These are phyloP conservation scores for Periophthalmus modestus DNA, from an alignment of 2,113 vertebrate species.

Conservation along the genomic window DNA sequence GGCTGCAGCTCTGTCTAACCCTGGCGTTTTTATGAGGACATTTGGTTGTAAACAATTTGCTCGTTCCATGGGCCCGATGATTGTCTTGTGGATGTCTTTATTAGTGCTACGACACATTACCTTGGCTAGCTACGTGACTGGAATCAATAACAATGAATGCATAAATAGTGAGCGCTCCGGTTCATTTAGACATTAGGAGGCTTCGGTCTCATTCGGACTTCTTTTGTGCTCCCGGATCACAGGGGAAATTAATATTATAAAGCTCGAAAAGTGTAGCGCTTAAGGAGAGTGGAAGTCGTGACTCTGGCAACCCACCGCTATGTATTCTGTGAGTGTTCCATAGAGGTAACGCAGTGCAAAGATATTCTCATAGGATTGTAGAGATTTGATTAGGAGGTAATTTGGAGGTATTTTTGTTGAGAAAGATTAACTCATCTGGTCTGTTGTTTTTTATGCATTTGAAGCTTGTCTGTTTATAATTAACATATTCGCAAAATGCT, in stretches of 20 bases:
- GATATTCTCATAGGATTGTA: neutral
- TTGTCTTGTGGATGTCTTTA: constrained; percentile 23
- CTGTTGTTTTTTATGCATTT: neutral
- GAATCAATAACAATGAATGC: constrained; percentile 55
- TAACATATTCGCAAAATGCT: too few species aligned
- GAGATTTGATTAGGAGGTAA: neutral
- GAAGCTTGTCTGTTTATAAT: neutral
- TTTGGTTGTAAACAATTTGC: constrained; percentile 20
- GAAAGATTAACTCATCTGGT: neutral
- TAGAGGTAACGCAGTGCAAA: neutral
- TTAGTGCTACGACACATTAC: constrained; percentile 24
- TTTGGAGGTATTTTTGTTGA: neutral
- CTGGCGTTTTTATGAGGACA: neutral
- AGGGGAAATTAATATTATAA: constrained; percentile 41
- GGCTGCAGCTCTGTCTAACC: constrained; percentile 6
- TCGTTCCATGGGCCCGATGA: constrained; percentile 19
- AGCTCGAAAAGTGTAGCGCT: constrained; percentile 11
- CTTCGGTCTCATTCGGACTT: constrained; percentile 15
- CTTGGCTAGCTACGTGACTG: constrained; percentile 3
- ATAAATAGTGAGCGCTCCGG: constrained; percentile 24
- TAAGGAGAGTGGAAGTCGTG: constrained; percentile 5
- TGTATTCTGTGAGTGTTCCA: neutral
- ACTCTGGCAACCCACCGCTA: neutral
- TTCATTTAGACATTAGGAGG: constrained; percentile 38
- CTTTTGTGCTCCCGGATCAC: neutral